phyloP scores from a whole-genome alignment of 2,888 invertebrate genomes.

The Crematogaster levior region DNA sequence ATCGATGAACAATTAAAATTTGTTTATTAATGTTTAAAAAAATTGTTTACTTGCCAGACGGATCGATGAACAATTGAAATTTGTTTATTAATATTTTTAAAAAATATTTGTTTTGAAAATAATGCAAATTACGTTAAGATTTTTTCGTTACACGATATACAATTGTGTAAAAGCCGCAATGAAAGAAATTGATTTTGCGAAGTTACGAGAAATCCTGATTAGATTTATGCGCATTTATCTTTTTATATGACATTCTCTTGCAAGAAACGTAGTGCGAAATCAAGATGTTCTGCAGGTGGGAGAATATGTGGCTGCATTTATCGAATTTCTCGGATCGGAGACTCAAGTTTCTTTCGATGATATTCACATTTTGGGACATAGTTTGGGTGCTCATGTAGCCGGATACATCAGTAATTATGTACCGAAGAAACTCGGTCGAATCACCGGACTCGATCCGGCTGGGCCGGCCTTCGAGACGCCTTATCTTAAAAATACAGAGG shows the following conservation, averaged over 20 bases:
- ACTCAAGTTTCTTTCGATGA: conserved; percentile 71
- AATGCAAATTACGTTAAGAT: background rate
- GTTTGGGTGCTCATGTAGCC: conserved; percentile 84
- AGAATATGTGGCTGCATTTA: conserved; percentile 77
- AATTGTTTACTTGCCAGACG: no score
- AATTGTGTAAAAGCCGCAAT: background rate
- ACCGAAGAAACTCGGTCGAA: conserved; percentile 82
- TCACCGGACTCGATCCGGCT: conserved; percentile 89
- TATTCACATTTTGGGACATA: conserved; percentile 84
- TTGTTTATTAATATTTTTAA: no score
- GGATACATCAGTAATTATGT: conserved; percentile 78
- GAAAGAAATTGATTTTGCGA: background rate
- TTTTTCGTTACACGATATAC: background rate
- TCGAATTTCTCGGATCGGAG: conserved; percentile 78
- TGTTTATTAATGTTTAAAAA: no score
- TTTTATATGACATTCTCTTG: background rate
- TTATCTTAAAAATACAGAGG: conserved; percentile 78
- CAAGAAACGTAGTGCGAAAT: background rate
- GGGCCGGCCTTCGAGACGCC: conserved; percentile 88
- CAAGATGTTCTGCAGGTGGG: conserved; percentile 74
- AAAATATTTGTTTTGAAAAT: background rate
- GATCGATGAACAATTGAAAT: no score
- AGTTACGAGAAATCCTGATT: background rate
- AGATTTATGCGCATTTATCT: background rate
- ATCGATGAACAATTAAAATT: no score